phyloP scores from a whole-genome alignment of 2,797 vertebrate species.

The Rachycentron canadum region DNA sequence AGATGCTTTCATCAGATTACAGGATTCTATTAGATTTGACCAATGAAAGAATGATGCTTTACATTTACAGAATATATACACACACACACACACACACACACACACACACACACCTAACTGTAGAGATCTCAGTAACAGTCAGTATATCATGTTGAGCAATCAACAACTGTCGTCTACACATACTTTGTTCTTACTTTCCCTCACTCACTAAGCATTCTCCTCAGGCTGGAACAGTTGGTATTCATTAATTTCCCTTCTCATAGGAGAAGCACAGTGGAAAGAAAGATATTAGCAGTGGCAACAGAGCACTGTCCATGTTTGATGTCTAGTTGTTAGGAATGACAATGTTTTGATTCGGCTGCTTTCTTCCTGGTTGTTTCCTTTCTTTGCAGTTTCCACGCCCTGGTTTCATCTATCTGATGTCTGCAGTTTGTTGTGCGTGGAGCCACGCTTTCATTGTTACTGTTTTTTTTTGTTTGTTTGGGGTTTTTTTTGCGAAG shows the following conservation, averaged over 20 bases:
- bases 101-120: no score
- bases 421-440: conserved; percentile 39
- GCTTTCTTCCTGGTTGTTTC: conserved; percentile 31
- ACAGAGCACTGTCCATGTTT: conserved; percentile 12
- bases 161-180: background rate
- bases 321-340: conserved; percentile 42
- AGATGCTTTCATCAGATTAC: background rate
- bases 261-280: background rate
- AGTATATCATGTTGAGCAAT: background rate
- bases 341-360: conserved; percentile 37
- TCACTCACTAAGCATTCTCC: background rate
- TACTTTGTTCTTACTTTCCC: background rate
- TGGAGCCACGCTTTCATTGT: conserved; percentile 24
- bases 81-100: no score
- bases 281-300: conserved; percentile 3
- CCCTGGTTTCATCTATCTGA: conserved; percentile 46
- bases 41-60: background rate
- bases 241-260: conserved; percentile 18
- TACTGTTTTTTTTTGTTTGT: conserved; percentile 5
- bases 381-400: conserved; percentile 9
- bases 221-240: background rate
- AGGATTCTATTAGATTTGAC: background rate
- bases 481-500: conserved; percentile 35
- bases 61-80: no score
- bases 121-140: no score